Conservation (phyloP, 1,140 invertebrate species). For the Apis dorsata region DNA sequence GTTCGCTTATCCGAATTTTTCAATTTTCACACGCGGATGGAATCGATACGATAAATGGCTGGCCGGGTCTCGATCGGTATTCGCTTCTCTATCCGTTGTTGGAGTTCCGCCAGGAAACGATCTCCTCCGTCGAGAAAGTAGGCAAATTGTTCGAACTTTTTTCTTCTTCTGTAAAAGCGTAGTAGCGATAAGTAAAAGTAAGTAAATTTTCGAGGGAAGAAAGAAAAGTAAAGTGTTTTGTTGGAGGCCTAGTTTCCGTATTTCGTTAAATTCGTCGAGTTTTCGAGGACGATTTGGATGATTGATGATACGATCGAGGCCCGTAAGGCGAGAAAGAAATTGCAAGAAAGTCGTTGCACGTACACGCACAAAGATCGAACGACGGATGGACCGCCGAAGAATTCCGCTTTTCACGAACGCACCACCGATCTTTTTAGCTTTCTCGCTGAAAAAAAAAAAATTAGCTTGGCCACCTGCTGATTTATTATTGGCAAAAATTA, state of each 20-base stretch:
- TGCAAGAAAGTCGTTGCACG: background rate
- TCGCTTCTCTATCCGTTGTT: too few species aligned
- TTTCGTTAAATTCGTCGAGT: background rate
- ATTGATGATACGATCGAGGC: background rate
- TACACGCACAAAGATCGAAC: slow-evolving; percentile 1
- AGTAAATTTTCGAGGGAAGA: background rate
- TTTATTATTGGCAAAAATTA: too few species aligned
- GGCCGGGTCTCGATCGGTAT: background rate
- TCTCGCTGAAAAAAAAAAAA: too few species aligned
- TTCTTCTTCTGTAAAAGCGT: slow-evolving; percentile 25
- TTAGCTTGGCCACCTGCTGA: background rate
- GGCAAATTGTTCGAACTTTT: background rate
- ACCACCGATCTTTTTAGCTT: too few species aligned
- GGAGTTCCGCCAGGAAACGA: too few species aligned
- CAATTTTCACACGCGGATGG: too few species aligned
- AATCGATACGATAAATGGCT: too few species aligned
- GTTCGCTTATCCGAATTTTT: too few species aligned
- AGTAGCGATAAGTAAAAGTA: background rate
- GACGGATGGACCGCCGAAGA: background rate
- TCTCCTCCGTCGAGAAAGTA: slow-evolving; percentile 13
- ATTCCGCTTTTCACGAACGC: too few species aligned
- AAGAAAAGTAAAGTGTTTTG: background rate
- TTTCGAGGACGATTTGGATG: background rate
- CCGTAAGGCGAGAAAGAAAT: background rate
- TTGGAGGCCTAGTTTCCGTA: background rate